Evolutionary conservation across 2,888 invertebrate species (phyloP), one percentile per base, ranked within the genome.

Genomic region (Synergus itoensis): DNA sequence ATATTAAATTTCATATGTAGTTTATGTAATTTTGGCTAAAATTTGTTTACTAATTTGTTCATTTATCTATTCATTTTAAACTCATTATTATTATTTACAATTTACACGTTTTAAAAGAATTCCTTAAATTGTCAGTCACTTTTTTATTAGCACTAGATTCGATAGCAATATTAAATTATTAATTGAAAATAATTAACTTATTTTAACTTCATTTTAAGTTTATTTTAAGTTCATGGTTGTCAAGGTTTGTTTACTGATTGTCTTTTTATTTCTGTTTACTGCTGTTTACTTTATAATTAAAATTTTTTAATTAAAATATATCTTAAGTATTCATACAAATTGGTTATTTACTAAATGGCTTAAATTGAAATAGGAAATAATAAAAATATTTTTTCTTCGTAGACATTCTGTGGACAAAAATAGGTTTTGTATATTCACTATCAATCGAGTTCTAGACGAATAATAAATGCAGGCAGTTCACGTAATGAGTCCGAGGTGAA

Each of bases 401-500:
- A 57, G 18, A 62, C 11, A 14, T 62, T 14, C 12, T 5, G 14
- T 45, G 28, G 63, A 36, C 4, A 63, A 21, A 21, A 63, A 63
- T 7, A 36, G 28, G 43, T 45, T 45, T 3, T 40, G 48, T 73
- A 53, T 73, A 28, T 73, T 73, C n/a, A n/a, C 53, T 40, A 53
- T 57, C 36, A 53, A 12, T 53, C 5, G n/a, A 73, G n/a, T 36
- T 53, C 36, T 73, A 40, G 18, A 28, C n/a, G 9, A 57, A 36
- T 73, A 73, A 53, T 73, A 77, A 78, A 80, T 79, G 78, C 65
- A 80, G 76, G 77, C 81, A 78, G 79, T 78, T 81, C 84, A 83
- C 82, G 83, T 84, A 84, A 82, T 79, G 79, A 79, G 41, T 76
- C 79, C 83, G 81, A 84, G 84, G 84, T 83, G 83, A 84, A 83